phyloP scores from a whole-genome alignment of 2,113 vertebrate species.

The Pardalotus punctatus region DNA sequence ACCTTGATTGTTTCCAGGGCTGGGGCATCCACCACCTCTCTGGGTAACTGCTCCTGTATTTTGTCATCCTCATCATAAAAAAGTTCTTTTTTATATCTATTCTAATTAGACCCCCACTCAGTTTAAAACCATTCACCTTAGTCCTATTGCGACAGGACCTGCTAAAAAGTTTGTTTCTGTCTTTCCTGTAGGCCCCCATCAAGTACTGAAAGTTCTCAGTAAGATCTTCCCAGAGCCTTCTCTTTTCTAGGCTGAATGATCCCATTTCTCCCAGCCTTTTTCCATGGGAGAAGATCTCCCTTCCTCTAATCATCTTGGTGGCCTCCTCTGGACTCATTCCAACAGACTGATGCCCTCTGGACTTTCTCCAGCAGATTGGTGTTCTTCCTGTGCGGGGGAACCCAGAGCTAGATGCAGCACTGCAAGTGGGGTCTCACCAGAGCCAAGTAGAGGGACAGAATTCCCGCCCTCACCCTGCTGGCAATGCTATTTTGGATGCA shows the following conservation, averaged over 20 bases:
- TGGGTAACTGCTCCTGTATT: not conserved
- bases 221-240: not conserved
- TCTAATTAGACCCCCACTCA: not conserved
- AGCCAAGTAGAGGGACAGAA: not conserved
- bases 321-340: not conserved
- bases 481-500: not conserved
- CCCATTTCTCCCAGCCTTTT: not conserved
- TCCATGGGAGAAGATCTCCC: not conserved
- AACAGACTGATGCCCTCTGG: not conserved
- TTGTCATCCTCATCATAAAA: not conserved
- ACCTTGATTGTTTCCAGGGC: not conserved
- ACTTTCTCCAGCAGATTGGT: not conserved
- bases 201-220: not conserved
- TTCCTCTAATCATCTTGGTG: not conserved
- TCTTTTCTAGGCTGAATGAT: not conserved
- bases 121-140: not conserved
- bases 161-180: not conserved
- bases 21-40: not conserved
- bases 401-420: not conserved
- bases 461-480: not conserved
- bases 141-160: not conserved
- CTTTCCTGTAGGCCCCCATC: accelerated
- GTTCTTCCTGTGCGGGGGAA: not conserved
- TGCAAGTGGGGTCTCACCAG: not conserved
- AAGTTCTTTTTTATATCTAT: not conserved